Evolutionary conservation across 2,113 vertebrate species (phyloP), one percentile per base, ranked within the genome.

Genomic region (Amblyornis subalaris): DNA sequence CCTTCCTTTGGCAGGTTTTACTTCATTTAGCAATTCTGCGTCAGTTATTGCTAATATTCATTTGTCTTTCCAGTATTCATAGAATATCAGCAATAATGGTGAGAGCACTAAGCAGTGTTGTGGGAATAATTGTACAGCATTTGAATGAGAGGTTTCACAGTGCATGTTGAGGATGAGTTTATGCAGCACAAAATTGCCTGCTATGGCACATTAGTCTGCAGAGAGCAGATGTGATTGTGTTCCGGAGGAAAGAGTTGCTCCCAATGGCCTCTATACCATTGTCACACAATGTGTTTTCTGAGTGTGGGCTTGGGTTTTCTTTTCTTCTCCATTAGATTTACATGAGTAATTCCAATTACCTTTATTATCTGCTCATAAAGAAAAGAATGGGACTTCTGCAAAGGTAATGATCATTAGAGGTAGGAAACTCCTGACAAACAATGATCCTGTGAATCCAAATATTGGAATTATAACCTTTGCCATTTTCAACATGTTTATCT

Each of bases 291-390:
- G n/a, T 21, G 9, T 54, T 78, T 67, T 58, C 2, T 0, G 38
- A 79, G 21, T 7, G 29, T 61, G n/a, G 21, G 11, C 9, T 84
- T 83, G 40, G 5, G 35, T 62, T 91, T 53, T n/a, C 55, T 61
- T 76, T 60, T 78, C 40, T 71, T 86, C 75, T 76, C 61, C 29
- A 73, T 92, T 88, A 86, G 82, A 75, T 93, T 62, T 93, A 50
- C 85, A 35, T 58, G 74, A 91, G 53, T 95, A 91, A 88, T 88
- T 95, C 78, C 35, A 91, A 90, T 96, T 96, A 77, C 66, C 65
- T 93, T 91, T 93, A 82, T 91, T 91, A 74, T 74, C 51, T 65
- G 47, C 36, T 58, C 57, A 58, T 91, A 82, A 85, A 86, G 44
- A 58, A 70, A 74, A 60, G 20, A 88, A 74, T 78, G 48, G 26